Evolutionary conservation across 2,888 invertebrate genomes (phyloP).

Genomic region (Crepidodera aurea): DNA sequence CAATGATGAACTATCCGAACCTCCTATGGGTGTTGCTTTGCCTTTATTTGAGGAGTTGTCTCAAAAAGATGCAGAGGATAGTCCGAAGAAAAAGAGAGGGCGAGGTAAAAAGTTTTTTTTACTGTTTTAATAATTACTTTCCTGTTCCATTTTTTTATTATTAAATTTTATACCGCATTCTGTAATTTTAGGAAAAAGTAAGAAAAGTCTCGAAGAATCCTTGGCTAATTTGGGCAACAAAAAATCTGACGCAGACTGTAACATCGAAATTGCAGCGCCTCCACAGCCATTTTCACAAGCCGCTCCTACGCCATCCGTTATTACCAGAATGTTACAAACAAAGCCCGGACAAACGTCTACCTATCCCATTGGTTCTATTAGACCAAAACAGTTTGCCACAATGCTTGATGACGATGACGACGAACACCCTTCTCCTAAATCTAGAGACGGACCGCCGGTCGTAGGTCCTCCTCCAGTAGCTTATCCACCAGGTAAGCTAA

Average conservation of each 20-base stretch:
- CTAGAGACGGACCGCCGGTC: constrained; percentile 1
- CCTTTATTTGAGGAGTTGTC: constrained; percentile 53
- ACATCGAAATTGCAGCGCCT: constrained; percentile 61
- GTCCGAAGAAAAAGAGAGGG: constrained; percentile 59
- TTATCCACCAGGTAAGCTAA: constrained; percentile 45
- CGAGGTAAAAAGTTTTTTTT: constrained; percentile 51
- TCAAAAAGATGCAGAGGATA: constrained; percentile 49
- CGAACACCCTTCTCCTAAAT: background rate
- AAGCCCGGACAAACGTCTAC: constrained; percentile 48
- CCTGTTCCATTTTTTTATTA: background rate
- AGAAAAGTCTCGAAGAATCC: constrained; percentile 61
- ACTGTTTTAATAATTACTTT: background rate
- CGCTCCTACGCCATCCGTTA: constrained; percentile 66
- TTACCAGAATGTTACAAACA: constrained; percentile 69
- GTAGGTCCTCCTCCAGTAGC: constrained; percentile 40
- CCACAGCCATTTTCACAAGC: constrained; percentile 65
- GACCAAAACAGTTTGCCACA: constrained; percentile 54
- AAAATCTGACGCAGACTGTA: constrained; percentile 58
- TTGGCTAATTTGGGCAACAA: constrained; percentile 64
- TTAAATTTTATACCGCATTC: no score
- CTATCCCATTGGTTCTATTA: constrained; percentile 51
- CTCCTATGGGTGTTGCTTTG: constrained; percentile 53
- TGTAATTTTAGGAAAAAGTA: constrained; percentile 45
- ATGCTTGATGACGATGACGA: constrained; percentile 51
- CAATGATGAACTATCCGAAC: constrained; percentile 57